A percentile compares a stretch with the other conserved stretches of the same genome.
These are phyloP conservation scores for Agrochola macilenta DNA, from an alignment of 2,888 invertebrate species.

Conservation along the genomic window DNA sequence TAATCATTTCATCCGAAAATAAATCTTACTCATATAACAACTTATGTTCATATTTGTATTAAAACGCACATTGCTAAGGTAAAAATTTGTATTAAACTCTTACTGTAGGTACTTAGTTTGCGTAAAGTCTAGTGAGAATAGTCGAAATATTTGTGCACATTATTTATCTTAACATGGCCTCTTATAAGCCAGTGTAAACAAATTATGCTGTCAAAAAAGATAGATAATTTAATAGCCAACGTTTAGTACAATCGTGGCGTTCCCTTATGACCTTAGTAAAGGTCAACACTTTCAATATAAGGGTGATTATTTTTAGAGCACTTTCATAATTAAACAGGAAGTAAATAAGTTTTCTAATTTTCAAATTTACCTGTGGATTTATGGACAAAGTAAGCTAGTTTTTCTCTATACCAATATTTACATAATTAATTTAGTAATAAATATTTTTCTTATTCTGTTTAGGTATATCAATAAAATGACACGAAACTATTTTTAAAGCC, in stretches of 20 bases:
- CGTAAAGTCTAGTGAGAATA: too few species aligned
- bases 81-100: neutral
- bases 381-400: neutral
- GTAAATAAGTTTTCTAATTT: neutral
- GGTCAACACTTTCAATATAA: neutral
- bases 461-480: neutral
- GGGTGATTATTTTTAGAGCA: conserved; percentile 14
- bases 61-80: neutral
- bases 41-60: neutral
- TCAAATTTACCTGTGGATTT: neutral
- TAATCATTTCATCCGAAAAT: neutral
- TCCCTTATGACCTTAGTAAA: conserved; percentile 6
- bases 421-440: neutral
- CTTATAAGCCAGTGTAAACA: neutral
- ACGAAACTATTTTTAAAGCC: neutral
- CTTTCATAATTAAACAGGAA: conserved; percentile 15
- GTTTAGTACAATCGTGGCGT: neutral
- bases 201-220: neutral
- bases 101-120: neutral
- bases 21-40: too few species aligned
- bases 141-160: neutral
- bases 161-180: neutral
- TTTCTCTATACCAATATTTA: neutral
- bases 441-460: neutral
- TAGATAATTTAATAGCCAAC: neutral